Base-by-base conservation (phyloP, 2,888 invertebrate genomes). In the Colostygia pectinataria region DNA sequence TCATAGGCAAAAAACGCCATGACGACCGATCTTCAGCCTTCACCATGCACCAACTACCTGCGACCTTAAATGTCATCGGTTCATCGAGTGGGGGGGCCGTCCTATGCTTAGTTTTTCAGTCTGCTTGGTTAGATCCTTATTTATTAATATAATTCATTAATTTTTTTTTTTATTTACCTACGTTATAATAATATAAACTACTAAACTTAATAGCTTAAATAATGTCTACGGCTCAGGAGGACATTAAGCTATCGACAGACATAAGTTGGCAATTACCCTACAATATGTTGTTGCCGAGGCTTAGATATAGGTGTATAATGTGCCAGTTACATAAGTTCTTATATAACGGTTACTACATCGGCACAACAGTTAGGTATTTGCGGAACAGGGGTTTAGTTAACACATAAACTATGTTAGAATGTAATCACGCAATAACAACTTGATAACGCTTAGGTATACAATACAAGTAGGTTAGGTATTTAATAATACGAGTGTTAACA, bases 251-350 rank as follows among this genome's bases (percentile, higher is more conserved):
- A 80, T 83, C 71, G 76, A 71, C 64, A 68, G 77, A 86, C 84
- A 85, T 80, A 84, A 85, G 81, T 84, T 81, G 71, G 75, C 84
- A 83, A 86, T 84, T 83, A 83, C 71, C 38, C 38, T 34, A 46
- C 46, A 41, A 24, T 52, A 42, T 74, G 67, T 62, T 57, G 65
- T 61, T 56, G 68, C 68, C 63, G 45, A 52, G 66, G 76, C 75
- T 80, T 79, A 81, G 71, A 74, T 75, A 55, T 57, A 68, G 31
- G 29, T 42, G 32, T 43, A 25, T 43, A 39, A 24, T 28, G 24
- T 27, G 29, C 31, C 12, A 28, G 10, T 34, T 20, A 32, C 27
- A 20, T 43, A 33, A 13, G 18, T 39, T 25, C 15, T 31, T 25
- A 15, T 38, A 32, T 34, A 40, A 24, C 34, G 31, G 42, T 34